A percentile compares a stretch with the other conserved stretches of the same genome.
phyloP scores from a whole-genome alignment of 2,113 vertebrate species.

The Albula glossodonta region DNA sequence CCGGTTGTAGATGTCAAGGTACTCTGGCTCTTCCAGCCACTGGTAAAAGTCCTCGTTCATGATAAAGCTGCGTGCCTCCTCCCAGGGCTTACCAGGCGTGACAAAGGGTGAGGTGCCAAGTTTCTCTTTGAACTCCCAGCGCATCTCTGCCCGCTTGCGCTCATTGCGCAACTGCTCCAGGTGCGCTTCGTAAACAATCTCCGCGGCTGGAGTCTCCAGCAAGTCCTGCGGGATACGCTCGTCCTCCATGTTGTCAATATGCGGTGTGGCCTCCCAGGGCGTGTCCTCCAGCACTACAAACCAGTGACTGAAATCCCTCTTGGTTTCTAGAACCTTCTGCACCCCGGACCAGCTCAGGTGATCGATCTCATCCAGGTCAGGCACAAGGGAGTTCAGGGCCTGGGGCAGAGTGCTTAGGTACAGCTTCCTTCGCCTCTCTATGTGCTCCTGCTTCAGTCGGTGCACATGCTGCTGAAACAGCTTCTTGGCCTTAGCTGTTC shows the following conservation, averaged over 20 bases:
- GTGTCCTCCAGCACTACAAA: slow-evolving; percentile 93
- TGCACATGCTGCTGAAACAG: slow-evolving; percentile 90
- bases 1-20: slow-evolving; percentile 89
- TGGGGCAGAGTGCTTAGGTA: slow-evolving; percentile 84
- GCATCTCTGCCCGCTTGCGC: slow-evolving; percentile 83
- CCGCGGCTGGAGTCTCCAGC: slow-evolving; percentile 79
- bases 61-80: slow-evolving; percentile 93
- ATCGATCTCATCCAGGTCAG: slow-evolving; percentile 88
- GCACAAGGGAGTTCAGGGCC: slow-evolving; percentile 80
- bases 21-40: slow-evolving; percentile 88
- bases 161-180: slow-evolving; percentile 85
- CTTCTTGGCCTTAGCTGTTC: slow-evolving; percentile 91
- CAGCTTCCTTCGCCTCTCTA: slow-evolving; percentile 81
- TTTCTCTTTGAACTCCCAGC: slow-evolving; percentile 85
- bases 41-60: slow-evolving; percentile 95
- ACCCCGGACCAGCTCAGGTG: slow-evolving; percentile 82
- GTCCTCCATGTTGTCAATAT: slow-evolving; percentile 82
- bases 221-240: slow-evolving; percentile 92
- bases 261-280: slow-evolving; percentile 87
- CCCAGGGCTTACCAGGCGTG: slow-evolving; percentile 94
- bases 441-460: slow-evolving; percentile 90
- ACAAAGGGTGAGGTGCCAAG: slow-evolving; percentile 86
- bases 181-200: slow-evolving; percentile 80
- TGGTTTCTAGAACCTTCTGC: slow-evolving; percentile 87
- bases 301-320: slow-evolving; percentile 87